Base-by-base conservation (phyloP, 64 coral and sea anemone species). In the Orbicella faveolata region DNA sequence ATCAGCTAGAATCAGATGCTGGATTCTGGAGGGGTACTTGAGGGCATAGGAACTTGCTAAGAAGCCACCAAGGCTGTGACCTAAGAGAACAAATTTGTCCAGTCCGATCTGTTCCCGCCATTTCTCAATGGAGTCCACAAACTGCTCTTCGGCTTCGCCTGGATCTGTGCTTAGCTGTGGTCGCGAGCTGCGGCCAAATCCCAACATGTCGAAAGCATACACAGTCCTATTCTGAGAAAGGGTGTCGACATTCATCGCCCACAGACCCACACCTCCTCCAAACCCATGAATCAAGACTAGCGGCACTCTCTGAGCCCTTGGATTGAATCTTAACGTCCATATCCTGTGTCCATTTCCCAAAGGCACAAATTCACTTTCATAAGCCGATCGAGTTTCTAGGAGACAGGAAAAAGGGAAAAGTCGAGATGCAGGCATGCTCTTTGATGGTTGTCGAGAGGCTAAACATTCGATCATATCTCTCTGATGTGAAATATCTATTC, bases 271-370 rank as follows among this genome's bases (percentile, higher is more conserved):
- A 63, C 97, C 97, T 53, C 94, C 97, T 41, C 97, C 97, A 91
- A 99, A 99, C 2, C 97, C 97, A 91, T 99, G 97, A 76, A 99
- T 89, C 89, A 99, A 81, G 19, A 99, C 94, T 61, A 99, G 63
- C 1, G 97, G 97, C 14, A 63, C 79, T 35, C 52, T 86, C 2
- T 26, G 52, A 20, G 94, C 85, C 34, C 23, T 73, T 1, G 94
- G 94, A 23, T 96, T 99, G 84, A 96, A 94, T 26, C 87, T 90
- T 73, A 99, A 65, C 12, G 97, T 99, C 97, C 97, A 99, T 88
- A 96, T 86, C 23, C 69, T 91, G 17, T 99, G 79, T 63, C 84
- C 92, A 69, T 79, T 83, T 54, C 54, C 89, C 69, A 92, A 76
- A 2, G 88, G 77, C 20, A 99, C 91, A 94, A 91, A 99, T 88